A percentile compares a stretch with the other conserved stretches of the same genome.
phyloP scores from a whole-genome alignment of 1,140 invertebrate genomes.

The Eciton burchellii region DNA sequence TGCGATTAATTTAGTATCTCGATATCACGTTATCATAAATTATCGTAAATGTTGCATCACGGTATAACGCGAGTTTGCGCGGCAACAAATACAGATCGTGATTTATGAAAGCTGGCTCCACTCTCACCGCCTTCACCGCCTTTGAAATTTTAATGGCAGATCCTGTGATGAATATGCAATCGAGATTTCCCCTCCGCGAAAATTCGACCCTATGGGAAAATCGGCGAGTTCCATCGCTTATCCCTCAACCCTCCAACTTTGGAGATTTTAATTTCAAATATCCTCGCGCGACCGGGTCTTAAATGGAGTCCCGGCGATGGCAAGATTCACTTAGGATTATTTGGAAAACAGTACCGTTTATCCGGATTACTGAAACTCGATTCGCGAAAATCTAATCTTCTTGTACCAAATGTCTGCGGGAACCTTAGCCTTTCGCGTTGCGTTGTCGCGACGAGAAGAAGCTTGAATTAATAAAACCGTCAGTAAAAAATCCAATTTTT shows the following conservation, averaged over 20 bases:
- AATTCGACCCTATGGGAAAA: not conserved
- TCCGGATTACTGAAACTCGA: slow-evolving; percentile 11
- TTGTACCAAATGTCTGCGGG: not conserved
- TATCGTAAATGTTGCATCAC: too few relatives aligned
- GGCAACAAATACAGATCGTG: too few relatives aligned
- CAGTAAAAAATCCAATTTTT: not conserved
- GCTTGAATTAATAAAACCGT: not conserved
- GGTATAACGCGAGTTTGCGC: too few relatives aligned
- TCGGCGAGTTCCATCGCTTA: slow-evolving; percentile 24
- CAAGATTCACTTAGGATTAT: slow-evolving; percentile 23
- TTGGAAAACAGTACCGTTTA: slow-evolving; percentile 26
- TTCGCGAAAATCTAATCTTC: slow-evolving; percentile 9
- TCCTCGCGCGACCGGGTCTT: slow-evolving; percentile 4
- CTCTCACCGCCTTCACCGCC: slow-evolving; percentile 7
- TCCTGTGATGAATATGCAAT: slow-evolving; percentile 44
- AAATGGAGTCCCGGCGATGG: slow-evolving; percentile 34
- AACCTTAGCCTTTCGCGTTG: not conserved
- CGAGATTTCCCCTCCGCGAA: slow-evolving; percentile 30
- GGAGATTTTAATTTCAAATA: slow-evolving; percentile 53
- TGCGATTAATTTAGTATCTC: too few relatives aligned
- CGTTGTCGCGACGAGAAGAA: not conserved
- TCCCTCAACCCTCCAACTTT: slow-evolving; percentile 52
- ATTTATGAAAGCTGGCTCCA: not conserved
- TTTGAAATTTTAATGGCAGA: slow-evolving; percentile 44
- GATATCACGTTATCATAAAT: too few relatives aligned